Percentiles rank a stretch among this genome's conserved stretches.
phyloP scores from a whole-genome alignment of 1,140 invertebrate species.

The Pseudomyrmex concolor region DNA sequence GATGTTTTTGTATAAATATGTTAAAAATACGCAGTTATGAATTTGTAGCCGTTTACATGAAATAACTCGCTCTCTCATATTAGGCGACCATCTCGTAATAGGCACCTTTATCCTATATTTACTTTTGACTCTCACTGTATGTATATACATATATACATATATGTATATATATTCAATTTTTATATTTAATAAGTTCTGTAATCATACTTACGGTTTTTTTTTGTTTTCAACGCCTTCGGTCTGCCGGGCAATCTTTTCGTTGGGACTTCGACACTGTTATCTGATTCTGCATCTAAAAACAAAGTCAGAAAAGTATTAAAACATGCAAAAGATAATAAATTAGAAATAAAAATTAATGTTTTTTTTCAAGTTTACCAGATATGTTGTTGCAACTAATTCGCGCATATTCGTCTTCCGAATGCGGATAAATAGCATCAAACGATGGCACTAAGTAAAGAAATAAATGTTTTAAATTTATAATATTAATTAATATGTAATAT shows the following conservation, averaged over 20 bases:
- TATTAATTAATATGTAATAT: neutral
- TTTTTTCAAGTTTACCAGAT: slow-evolving; percentile 71
- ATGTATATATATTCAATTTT: no score
- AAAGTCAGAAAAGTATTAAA: slow-evolving; percentile 5
- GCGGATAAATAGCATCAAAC: slow-evolving; percentile 77
- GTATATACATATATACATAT: neutral
- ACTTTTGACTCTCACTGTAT: no score
- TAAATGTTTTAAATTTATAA: neutral
- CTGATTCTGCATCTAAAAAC: slow-evolving; percentile 81
- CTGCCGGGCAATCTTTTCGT: slow-evolving; percentile 83
- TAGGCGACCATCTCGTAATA: no score
- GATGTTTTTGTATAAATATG: no score
- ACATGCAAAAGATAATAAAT: neutral
- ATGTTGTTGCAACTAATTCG: slow-evolving; percentile 78
- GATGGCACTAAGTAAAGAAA: slow-evolving; percentile 65
- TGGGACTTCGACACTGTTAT: slow-evolving; percentile 80
- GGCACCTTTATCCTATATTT: no score
- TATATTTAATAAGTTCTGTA: neutral
- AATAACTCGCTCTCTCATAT: no score
- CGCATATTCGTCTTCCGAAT: slow-evolving; percentile 82
- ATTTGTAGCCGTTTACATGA: no score
- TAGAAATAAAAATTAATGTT: neutral
- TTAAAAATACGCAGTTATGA: no score
- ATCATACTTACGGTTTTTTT: slow-evolving; percentile 79
- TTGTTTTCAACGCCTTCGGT: slow-evolving; percentile 78